Conservation (phyloP, 2,113 vertebrate species). For the Damaliscus lunatus region DNA sequence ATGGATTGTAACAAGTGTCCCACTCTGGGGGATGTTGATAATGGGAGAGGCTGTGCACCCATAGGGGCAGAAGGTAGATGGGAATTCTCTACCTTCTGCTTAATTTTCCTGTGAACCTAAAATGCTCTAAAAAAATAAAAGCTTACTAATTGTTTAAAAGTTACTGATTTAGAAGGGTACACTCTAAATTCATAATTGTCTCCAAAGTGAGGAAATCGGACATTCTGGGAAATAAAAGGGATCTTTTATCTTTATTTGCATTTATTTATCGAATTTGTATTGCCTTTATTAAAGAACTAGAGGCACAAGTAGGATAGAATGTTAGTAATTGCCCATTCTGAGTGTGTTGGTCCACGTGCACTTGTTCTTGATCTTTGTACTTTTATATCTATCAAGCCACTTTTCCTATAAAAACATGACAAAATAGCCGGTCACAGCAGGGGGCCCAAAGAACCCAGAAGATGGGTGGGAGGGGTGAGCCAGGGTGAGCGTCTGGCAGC, state of each 20-base stretch:
- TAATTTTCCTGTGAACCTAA: not conserved
- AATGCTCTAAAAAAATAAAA: not conserved
- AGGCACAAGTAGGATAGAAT: not conserved
- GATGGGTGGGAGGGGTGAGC: not conserved
- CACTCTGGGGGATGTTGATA: not conserved
- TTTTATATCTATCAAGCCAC: not conserved
- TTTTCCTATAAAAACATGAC: not conserved
- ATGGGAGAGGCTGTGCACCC: not conserved
- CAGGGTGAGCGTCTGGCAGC: not conserved
- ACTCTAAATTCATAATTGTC: not conserved
- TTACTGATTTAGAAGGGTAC: not conserved
- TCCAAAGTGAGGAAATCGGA: not conserved
- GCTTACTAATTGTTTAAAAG: not conserved
- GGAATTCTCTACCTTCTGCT: not conserved
- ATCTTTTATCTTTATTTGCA: not conserved
- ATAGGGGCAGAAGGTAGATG: no score
- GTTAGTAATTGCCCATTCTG: not conserved
- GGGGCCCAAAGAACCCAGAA: not conserved
- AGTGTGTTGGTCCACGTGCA: no score
- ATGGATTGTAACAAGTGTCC: accelerated
- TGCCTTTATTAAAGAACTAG: not conserved
- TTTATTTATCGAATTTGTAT: not conserved
- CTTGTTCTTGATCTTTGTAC: not conserved
- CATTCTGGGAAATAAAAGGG: not conserved
- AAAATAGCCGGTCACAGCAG: not conserved